phyloP scores from a whole-genome alignment of 2,113 vertebrate genomes.

The Xenus cinereus region DNA sequence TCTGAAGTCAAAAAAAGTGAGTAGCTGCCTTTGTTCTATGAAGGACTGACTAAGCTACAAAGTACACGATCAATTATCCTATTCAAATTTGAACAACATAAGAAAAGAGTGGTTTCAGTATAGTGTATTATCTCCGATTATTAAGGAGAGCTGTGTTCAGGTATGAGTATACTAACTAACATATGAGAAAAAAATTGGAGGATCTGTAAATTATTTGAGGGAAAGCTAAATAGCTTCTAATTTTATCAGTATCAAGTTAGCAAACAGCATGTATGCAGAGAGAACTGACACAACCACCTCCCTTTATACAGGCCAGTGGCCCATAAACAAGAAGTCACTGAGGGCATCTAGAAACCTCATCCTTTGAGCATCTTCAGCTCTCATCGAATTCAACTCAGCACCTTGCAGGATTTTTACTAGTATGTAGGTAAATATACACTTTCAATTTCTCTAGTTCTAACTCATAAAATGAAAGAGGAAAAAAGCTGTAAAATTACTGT shows the following conservation, averaged over 20 bases:
- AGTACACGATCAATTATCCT: slow-evolving; percentile 3
- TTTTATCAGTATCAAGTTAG: not conserved
- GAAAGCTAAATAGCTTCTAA: not conserved
- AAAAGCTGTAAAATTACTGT: not conserved
- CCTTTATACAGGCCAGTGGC: not conserved
- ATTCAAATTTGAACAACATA: slow-evolving; percentile 9
- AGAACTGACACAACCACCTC: not conserved
- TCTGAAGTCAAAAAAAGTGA: not conserved
- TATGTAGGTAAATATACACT: not conserved
- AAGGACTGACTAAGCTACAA: slow-evolving; percentile 11
- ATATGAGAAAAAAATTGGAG: not conserved
- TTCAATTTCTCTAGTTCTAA: not conserved
- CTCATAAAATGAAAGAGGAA: not conserved
- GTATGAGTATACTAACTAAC: not conserved
- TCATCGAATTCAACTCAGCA: not conserved
- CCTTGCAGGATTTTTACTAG: not conserved
- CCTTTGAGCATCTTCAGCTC: not conserved
- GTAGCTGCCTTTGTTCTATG: not conserved
- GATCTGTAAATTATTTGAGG: not conserved
- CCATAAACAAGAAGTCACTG: not conserved
- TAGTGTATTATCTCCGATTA: not conserved
- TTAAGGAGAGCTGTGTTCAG: not conserved
- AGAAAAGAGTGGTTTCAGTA: not conserved
- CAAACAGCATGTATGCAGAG: not conserved
- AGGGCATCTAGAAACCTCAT: not conserved